Evolutionary conservation across 1,140 invertebrate species (phyloP).

Genomic region (Hycleus cichorii): DNA sequence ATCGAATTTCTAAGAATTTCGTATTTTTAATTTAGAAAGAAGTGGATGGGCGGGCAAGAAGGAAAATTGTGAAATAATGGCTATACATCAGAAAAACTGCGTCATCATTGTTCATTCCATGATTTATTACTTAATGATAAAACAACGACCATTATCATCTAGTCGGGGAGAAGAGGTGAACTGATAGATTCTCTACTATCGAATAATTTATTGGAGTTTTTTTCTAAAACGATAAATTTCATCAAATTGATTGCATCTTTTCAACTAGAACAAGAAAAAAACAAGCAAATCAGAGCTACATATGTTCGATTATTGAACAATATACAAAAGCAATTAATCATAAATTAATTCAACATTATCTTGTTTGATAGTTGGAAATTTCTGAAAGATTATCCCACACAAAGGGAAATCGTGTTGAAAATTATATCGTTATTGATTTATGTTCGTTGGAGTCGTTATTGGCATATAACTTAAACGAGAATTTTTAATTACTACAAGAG

Average conservation of each 20-base stretch:
- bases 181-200: background rate
- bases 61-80: too few relatives aligned
- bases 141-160: background rate
- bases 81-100: too few relatives aligned
- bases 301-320: background rate
- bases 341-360: background rate
- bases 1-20: too few relatives aligned
- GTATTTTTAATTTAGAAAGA: too few relatives aligned
- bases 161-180: background rate
- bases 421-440: too few relatives aligned
- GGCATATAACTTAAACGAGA: too few relatives aligned
- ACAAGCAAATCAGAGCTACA: too few relatives aligned
- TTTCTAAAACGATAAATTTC: background rate
- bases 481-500: too few relatives aligned
- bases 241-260: conserved; percentile 9
- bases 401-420: background rate
- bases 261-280: background rate
- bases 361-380: background rate
- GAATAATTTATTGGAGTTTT: conserved; percentile 13
- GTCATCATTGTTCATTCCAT: background rate
- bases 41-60: too few relatives aligned
- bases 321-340: conserved; percentile 9
- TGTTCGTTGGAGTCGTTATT: too few relatives aligned
- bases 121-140: conserved; percentile 8
- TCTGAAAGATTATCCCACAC: background rate